phyloP scores from a whole-genome alignment of 2,113 vertebrate species.

The Anguilla rostrata region DNA sequence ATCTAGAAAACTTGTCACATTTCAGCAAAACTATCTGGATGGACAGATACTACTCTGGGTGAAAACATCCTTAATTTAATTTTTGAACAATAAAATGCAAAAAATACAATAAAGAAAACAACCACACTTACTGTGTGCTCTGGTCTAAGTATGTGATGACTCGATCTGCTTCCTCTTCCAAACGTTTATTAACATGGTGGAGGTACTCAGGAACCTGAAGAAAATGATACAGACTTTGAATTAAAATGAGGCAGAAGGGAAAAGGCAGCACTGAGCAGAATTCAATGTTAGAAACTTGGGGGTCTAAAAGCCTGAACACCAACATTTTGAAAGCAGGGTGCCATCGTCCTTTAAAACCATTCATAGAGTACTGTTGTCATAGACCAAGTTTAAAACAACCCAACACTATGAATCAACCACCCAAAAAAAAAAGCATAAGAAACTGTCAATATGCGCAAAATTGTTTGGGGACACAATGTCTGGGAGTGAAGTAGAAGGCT shows the following conservation, averaged over 20 bases:
- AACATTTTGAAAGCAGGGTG: neutral
- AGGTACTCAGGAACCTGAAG: conserved; percentile 96
- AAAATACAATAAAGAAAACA: neutral
- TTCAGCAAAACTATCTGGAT: no score
- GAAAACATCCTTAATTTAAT: no score
- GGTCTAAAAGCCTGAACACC: neutral
- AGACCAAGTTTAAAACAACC: no score
- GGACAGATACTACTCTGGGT: no score
- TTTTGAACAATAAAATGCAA: no score
- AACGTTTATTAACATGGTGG: conserved; percentile 95
- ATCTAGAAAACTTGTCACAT: no score
- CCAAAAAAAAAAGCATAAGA: no score
- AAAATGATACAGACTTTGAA: conserved; percentile 14
- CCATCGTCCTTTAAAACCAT: neutral
- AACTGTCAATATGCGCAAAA: no score
- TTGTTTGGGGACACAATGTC: no score
- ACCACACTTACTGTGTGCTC: conserved; percentile 93
- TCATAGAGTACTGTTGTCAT: neutral
- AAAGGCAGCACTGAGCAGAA: neutral
- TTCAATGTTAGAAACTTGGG: no score
- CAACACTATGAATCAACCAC: no score
- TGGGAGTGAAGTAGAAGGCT: neutral
- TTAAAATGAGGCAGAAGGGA: neutral
- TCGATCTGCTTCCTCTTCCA: conserved; percentile 96
- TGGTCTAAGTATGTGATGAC: conserved; percentile 98